These are phyloP conservation scores for Epistrophe eligans DNA, from an alignment of 2,888 invertebrate species.

Conservation along the genomic window DNA sequence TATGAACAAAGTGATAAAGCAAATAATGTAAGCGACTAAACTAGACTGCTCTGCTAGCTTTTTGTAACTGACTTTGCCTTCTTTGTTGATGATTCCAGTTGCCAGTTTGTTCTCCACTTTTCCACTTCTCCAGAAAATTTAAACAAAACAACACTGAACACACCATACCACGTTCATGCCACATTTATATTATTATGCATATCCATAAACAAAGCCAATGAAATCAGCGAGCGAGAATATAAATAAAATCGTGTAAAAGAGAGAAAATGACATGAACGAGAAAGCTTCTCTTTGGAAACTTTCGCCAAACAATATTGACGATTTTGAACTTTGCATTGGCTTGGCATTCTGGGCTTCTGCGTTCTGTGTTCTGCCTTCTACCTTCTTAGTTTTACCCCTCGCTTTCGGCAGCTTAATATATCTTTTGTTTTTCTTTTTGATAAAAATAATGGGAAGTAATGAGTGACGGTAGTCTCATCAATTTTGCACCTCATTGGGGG, in stretches of 20 bases:
- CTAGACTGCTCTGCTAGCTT: constrained; percentile 30
- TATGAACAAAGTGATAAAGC: constrained; percentile 13
- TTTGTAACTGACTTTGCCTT: constrained; percentile 35
- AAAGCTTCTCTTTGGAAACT: constrained; percentile 48
- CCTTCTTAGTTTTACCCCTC: background rate
- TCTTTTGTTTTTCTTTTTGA: background rate
- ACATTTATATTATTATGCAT: background rate
- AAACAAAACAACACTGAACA: background rate
- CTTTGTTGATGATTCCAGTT: constrained; percentile 39
- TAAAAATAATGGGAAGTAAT: constrained; percentile 25
- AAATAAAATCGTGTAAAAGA: constrained; percentile 15
- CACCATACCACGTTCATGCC: background rate
- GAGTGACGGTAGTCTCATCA: constrained; percentile 27
- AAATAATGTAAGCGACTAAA: constrained; percentile 23
- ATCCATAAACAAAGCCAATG: constrained; percentile 7
- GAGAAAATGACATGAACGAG: constrained; percentile 12
- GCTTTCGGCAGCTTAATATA: constrained; percentile 6
- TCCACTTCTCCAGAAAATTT: constrained; percentile 47
- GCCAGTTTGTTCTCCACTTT: constrained; percentile 10
- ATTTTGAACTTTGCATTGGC: constrained; percentile 1
- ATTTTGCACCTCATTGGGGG: constrained; percentile 23
- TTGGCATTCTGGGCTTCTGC: constrained; percentile 4
- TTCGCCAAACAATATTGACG: background rate
- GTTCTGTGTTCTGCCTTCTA: no score
- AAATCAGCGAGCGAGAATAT: constrained; percentile 19